Evolutionary conservation across 2,888 invertebrate genomes (phyloP).

Genomic region (Tenthredo distinguenda): DNA sequence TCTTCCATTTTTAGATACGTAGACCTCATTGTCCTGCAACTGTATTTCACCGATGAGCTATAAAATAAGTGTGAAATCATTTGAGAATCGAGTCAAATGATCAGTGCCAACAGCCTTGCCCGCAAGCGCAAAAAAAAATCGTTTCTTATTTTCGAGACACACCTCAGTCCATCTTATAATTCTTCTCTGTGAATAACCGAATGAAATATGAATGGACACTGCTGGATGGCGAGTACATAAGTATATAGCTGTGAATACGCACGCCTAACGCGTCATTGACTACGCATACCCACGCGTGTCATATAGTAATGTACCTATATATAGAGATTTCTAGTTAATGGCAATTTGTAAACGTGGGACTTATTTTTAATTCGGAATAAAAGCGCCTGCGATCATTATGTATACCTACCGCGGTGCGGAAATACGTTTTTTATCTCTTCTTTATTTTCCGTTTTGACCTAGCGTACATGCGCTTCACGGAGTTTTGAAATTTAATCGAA

Average conservation of each 20-base stretch:
- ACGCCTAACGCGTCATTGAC: neutral
- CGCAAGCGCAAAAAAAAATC: neutral
- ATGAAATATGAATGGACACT: constrained; percentile 37
- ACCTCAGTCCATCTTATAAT: neutral
- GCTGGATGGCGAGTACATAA: neutral
- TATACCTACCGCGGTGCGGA: too few relatives aligned
- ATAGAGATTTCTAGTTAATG: neutral
- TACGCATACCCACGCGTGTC: neutral
- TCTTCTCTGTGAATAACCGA: neutral
- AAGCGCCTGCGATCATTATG: neutral
- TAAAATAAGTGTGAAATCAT: neutral
- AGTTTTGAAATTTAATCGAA: neutral
- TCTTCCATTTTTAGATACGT: too few relatives aligned
- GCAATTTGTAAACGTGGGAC: too few relatives aligned
- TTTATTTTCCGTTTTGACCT: too few relatives aligned
- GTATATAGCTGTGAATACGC: neutral
- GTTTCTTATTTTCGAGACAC: neutral
- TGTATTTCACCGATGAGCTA: neutral
- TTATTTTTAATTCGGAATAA: neutral
- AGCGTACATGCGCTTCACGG: neutral
- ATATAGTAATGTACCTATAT: neutral
- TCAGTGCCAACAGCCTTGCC: neutral
- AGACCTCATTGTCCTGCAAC: too few relatives aligned
- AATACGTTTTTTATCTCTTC: too few relatives aligned
- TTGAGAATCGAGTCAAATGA: neutral